Percentiles rank a stretch among this genome's conserved stretches.
Conservation (phyloP, 2,888 invertebrate genomes). For the Arrhopalites spinosus region DNA sequence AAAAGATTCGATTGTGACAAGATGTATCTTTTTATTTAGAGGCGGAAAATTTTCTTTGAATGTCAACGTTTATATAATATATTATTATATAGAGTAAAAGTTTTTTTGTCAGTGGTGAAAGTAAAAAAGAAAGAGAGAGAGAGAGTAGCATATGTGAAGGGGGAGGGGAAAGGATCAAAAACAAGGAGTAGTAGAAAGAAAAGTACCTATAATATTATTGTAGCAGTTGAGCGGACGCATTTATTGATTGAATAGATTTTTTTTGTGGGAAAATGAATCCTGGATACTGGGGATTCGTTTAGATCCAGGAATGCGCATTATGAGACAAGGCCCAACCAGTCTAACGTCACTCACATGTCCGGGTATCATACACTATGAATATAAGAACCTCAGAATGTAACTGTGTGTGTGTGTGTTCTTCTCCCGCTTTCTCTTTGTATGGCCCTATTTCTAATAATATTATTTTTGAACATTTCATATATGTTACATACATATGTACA, state of each 20-base stretch:
- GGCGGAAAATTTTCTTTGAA: not conserved
- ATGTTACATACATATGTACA: not conserved
- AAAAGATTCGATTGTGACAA: not conserved
- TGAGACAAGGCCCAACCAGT: conserved; percentile 23
- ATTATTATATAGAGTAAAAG: not conserved
- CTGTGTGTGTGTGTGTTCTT: not conserved
- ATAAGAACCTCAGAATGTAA: not conserved
- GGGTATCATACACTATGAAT: conserved; percentile 10
- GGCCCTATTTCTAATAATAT: not conserved
- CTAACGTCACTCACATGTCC: conserved; percentile 12
- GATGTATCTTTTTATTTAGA: not conserved
- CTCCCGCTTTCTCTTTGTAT: not conserved
- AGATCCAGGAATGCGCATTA: conserved; percentile 35
- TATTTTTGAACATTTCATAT: not conserved
- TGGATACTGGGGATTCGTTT: conserved; percentile 23
- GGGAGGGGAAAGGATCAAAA: not conserved
- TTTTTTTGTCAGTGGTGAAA: conserved; percentile 32
- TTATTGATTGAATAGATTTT: conserved; percentile 42
- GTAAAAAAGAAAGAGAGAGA: conserved; percentile 41
- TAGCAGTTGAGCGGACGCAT: conserved; percentile 15
- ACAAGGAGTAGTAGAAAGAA: not conserved
- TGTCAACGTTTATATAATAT: not conserved
- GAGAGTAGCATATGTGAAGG: conserved; percentile 23
- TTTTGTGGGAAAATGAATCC: conserved; percentile 31
- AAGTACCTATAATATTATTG: too few species aligned